A percentile compares a stretch with the other conserved stretches of the same genome.
Evolutionary conservation across 2,888 invertebrate genomes (phyloP).

Genomic region (Caradrina clavipalpis): DNA sequence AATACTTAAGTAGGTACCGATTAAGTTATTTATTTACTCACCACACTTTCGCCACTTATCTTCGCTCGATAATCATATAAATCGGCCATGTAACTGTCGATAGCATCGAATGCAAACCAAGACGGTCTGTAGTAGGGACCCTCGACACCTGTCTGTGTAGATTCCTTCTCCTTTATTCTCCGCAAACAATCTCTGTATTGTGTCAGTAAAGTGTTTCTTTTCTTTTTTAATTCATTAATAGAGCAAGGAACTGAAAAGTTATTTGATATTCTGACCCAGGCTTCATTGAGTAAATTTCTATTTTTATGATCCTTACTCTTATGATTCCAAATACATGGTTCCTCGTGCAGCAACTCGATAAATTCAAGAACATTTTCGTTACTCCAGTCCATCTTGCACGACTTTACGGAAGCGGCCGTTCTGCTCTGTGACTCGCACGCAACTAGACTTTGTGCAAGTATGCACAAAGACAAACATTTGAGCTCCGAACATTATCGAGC

Average conservation of each 20-base stretch:
- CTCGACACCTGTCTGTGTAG: not conserved
- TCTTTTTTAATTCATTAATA: conserved; percentile 52
- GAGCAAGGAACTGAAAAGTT: conserved; percentile 41
- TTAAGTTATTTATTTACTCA: conserved; percentile 3
- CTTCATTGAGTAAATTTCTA: conserved; percentile 24
- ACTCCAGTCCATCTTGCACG: conserved; percentile 34
- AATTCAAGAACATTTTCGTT: conserved; percentile 36
- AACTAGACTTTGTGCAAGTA: conserved; percentile 18
- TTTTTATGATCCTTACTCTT: conserved; percentile 35
- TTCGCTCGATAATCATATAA: conserved; percentile 12
- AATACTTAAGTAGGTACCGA: not conserved
- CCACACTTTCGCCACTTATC: not conserved
- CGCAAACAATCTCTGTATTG: conserved; percentile 49
- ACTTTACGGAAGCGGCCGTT: conserved; percentile 5
- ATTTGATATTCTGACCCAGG: conserved; percentile 45
- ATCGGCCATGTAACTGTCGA: conserved; percentile 11
- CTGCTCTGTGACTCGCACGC: conserved; percentile 5
- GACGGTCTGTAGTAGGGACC: conserved; percentile 20
- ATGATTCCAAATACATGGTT: conserved; percentile 52
- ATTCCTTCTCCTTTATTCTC: conserved; percentile 37
- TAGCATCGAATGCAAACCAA: conserved; percentile 37
- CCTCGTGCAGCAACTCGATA: conserved; percentile 44
- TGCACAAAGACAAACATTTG: conserved; percentile 18
- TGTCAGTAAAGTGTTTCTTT: conserved; percentile 55
- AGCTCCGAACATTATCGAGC: conserved; percentile 1